These are phyloP conservation scores for Thamnophis elegans DNA, from an alignment of 2,797 vertebrate species.

Conservation along the genomic window DNA sequence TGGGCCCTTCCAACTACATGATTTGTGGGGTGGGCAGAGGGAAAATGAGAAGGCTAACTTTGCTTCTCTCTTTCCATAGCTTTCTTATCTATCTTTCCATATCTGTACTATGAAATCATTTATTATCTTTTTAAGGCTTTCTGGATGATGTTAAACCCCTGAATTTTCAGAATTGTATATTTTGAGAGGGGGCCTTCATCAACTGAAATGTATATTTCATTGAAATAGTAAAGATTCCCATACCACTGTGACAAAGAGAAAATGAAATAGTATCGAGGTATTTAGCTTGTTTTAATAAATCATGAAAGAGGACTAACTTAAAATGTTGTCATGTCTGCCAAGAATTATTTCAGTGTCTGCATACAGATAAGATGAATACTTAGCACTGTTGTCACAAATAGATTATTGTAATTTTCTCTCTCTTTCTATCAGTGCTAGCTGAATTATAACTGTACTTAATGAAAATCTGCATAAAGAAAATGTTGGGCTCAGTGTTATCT, in stretches of 20 bases:
- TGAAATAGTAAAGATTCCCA: background rate
- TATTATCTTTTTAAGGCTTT: background rate
- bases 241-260: background rate
- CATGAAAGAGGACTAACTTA: background rate
- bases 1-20: background rate
- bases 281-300: background rate
- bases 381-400: background rate
- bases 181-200: background rate
- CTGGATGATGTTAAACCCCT: background rate
- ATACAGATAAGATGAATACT: background rate
- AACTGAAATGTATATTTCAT: background rate
- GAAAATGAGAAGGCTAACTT: background rate
- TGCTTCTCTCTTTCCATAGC: background rate
- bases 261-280: background rate
- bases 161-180: background rate
- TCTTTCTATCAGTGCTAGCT: background rate
- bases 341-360: background rate
- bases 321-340: background rate
- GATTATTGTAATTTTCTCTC: background rate
- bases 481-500: background rate
- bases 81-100: background rate
- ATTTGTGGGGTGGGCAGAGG: background rate
- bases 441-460: background rate
- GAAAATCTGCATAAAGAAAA: background rate
- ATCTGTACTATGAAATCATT: background rate